Evolutionary conservation across 1,140 invertebrate species (phyloP), one percentile per base, ranked within the genome.

Genomic region (Charaxes varanes): DNA sequence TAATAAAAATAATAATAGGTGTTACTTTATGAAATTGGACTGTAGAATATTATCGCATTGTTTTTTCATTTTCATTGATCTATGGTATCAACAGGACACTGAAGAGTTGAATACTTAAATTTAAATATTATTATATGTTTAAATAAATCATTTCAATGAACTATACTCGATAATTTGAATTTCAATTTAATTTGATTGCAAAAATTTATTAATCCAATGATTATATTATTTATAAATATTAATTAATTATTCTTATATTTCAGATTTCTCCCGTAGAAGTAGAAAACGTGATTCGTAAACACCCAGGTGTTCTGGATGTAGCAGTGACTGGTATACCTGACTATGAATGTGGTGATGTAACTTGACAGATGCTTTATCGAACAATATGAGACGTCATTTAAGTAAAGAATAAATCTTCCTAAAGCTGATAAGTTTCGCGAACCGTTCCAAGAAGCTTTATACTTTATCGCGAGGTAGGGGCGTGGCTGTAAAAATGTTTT

Each of bases 301-400:
- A 92, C 67, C 86, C 88, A 0, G 85, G 69, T 1, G 86, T 94
- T 2, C 62, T 72, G n/a, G 89, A 92, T 43, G 89, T 76, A 3
- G 90, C 87, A 0, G 91, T 94, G 0, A 83, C 92, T 22, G 89
- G 90, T 0, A 77, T 92, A 13, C 87, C 88, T 0, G 77, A 91
- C 44, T 49, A 76, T 19, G 52, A 76, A 10, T 67, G 72, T 44
- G 87, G 87, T 13, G 89, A 94, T 57, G n/a, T n/a, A n/a, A 15
- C 18, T 17, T 27, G 28, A 35, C 41, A 35, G 22, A 35, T 35
- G 31, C 28, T 23, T 21, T 13, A 26, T 35, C 12, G 28, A 32
- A 45, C 42, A 38, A 34, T 42, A 45, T 32, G 42, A 37, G 15
- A 27, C 33, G 17, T 41, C 42, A 30, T 35, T 32, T 45, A n/a